Evolutionary conservation across 1,140 invertebrate genomes (phyloP).

Genomic region (Calosoma granatense): DNA sequence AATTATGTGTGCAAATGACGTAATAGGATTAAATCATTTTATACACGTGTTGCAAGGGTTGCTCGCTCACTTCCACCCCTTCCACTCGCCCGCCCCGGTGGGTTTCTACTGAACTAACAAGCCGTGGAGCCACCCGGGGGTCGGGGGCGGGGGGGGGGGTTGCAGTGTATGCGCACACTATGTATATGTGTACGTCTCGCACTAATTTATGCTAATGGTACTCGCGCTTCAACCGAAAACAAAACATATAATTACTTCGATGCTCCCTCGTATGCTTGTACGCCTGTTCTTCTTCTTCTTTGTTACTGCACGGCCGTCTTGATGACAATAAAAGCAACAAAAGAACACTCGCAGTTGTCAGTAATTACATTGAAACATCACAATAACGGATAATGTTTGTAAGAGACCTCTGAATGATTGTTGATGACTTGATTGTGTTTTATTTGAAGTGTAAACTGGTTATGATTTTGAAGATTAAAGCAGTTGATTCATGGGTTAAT

Average conservation of each 20-base stretch:
- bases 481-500: no score
- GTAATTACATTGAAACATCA: no score
- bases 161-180: background rate
- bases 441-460: no score
- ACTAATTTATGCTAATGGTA: background rate
- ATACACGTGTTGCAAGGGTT: constrained; percentile 4
- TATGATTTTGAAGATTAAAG: no score
- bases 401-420: no score
- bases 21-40: constrained; percentile 5
- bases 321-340: no score
- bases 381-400: no score
- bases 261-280: background rate
- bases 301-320: no score
- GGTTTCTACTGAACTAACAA: background rate
- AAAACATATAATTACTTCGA: constrained; percentile 2
- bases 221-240: background rate
- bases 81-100: background rate
- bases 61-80: background rate
- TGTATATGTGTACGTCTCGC: no score
- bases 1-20: constrained; percentile 9
- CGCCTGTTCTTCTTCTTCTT: no score
- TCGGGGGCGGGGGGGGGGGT: background rate
- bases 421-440: no score
- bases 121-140: background rate
- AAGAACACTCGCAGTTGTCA: no score